Base-by-base conservation (phyloP, 2,113 vertebrate species). In the Tenrec ecaudatus region DNA sequence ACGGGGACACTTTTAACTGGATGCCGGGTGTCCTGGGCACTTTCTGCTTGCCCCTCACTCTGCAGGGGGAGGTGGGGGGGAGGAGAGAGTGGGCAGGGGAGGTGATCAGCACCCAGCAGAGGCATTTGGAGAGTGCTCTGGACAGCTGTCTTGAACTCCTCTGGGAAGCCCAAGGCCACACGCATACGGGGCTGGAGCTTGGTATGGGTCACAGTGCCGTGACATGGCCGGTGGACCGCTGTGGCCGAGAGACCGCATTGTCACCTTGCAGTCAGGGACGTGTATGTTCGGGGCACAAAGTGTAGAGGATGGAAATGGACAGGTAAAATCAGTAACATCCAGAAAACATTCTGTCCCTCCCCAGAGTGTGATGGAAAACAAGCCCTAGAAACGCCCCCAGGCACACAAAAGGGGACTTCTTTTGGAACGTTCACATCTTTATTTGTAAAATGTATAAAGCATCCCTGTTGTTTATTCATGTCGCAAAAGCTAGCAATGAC, bases 401-500 rank as follows among this genome's bases (percentile, higher is more conserved):
- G 6, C 25, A 38, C 23, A 2, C 17, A 9, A 36, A 36, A 73
- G 33, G 68, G 17, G 68, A 3, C 36, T 14, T 9, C 22, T 62
- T 25, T 66, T 66, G 2, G 64, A 7, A 5, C 68, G 53, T 77
- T 88, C 33, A 73, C 2, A n/a, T 92, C 77, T 96, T 91, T 91
- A 79, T 92, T 86, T 86, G 53, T 89, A 85, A 94, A 92, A 84
- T 36, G 75, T 93, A 76, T 93, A 69, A 96, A 96, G 76, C 58
- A 92, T 88, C 85, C 68, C 27, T 29, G 1, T 92, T 89, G 88
- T 95, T 95, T 94, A 82, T 82, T 8, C 6, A 80, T 57, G 47
- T 83, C 88, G 76, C 88, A 94, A 95, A 96, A 96, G 94, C 64
- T 96, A 88, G 69, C 88, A 95, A 94, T 73, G 82, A 82, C 57